Conservation (phyloP, 2,888 invertebrate species). For the Hartigia nigra region DNA sequence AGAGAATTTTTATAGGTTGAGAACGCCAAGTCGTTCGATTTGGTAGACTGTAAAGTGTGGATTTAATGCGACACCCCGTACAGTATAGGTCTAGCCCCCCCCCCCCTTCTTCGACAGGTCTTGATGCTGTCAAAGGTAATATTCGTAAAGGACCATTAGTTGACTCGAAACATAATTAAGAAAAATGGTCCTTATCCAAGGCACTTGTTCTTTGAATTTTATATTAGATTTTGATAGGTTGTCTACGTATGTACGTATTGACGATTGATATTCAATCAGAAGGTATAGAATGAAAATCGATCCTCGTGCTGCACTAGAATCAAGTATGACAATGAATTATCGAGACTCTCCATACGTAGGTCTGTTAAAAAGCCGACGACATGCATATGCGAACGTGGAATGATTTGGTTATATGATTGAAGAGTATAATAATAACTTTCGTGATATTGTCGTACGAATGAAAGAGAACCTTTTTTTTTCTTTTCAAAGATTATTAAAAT, state of each 20-base stretch:
- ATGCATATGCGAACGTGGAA: neutral
- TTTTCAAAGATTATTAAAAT: neutral
- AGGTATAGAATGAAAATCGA: neutral
- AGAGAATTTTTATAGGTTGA: neutral
- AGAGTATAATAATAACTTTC: neutral
- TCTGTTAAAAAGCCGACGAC: neutral
- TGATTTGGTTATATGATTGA: neutral
- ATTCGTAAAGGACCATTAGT: neutral
- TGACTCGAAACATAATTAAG: neutral
- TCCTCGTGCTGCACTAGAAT: neutral
- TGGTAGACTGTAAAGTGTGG: neutral
- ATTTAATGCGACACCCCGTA: neutral
- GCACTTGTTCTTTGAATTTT: neutral
- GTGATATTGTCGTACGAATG: too few species aligned
- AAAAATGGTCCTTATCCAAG: neutral
- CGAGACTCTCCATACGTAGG: neutral
- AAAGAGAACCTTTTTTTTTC: too few species aligned
- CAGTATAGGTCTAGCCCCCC: neutral
- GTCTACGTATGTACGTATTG: neutral
- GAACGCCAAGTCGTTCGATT: neutral
- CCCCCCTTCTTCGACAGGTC: neutral
- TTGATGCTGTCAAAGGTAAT: neutral
- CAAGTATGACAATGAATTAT: neutral
- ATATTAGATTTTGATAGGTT: neutral
- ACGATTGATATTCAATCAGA: neutral